Base-by-base conservation (phyloP, 1,140 invertebrate species). In the Coenobita brevimanus region DNA sequence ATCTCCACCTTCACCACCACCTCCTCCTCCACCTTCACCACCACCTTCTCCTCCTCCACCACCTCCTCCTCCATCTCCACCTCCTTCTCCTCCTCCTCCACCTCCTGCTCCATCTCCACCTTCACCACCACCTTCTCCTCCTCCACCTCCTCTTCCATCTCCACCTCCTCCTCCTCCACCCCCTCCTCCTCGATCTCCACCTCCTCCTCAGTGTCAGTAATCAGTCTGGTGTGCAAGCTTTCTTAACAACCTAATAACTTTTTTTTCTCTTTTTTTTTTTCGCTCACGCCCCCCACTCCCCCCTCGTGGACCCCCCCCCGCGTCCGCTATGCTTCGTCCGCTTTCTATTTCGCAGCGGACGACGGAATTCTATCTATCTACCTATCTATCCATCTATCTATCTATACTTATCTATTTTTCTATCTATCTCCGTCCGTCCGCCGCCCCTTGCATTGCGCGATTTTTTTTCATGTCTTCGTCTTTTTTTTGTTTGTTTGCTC, bases 221-320 rank as follows among this genome's bases (percentile, higher is more conserved):
- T 83, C 81, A 83, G 64, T 83, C 81, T 43, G 67, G 62, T 83
- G 81, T 83, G 43, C 27, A 83, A 73, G 64, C 81, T 83, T 83
- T 83, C 81, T 83, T 83, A 83, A 83, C 81, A 83, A 83, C 81
- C 81, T 83, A 83, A 83, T 83, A 83, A 83, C 38, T 83, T 83
- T 83, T 83, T 83, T 83, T 71, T 36, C 15, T 71, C 24, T n/a
- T n/a, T n/a, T n/a, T n/a, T n/a, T n/a, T n/a, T n/a, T n/a, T n/a
- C n/a, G n/a, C n/a, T n/a, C n/a, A n/a, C n/a, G n/a, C n/a, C n/a
- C n/a, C n/a, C n/a, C n/a, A n/a, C n/a, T n/a, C n/a, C n/a, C n/a
- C n/a, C n/a, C n/a, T 33, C 2, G 10, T 71, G 27, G 27, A 17
- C 67, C 24, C 64, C 54, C 54, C 62, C 27, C 71, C 24, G 41